phyloP scores from a whole-genome alignment of 2,888 invertebrate genomes.

The Selenia dentaria region DNA sequence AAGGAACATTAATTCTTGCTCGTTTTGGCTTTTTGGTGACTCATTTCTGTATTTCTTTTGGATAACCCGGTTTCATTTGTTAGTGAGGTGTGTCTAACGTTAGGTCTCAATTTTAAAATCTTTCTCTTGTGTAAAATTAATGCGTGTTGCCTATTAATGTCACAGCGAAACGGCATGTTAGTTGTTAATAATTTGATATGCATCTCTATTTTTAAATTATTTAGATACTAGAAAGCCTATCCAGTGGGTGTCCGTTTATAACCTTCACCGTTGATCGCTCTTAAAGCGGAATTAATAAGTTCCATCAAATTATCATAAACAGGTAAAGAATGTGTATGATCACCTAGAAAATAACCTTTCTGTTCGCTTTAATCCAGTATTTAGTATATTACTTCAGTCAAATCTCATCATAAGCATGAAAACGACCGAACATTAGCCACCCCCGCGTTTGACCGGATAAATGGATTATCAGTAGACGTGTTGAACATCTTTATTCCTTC shows the following conservation, averaged over 20 bases:
- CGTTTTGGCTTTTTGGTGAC: constrained; percentile 27
- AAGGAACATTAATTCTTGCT: constrained; percentile 26
- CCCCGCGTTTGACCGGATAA: no score
- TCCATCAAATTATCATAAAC: no score
- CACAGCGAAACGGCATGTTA: no score
- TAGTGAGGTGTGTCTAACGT: constrained; percentile 7
- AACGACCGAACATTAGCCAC: no score
- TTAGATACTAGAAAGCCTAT: constrained; percentile 15
- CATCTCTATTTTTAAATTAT: constrained; percentile 8
- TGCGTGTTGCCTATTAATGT: constrained; percentile 10
- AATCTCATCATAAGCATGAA: no score
- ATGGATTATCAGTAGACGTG: no score
- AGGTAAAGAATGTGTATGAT: no score
- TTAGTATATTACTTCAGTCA: no score
- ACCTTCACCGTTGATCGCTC: constrained; percentile 21
- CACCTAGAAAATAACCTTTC: no score
- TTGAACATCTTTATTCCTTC: no score
- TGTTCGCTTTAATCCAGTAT: no score
- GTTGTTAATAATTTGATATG: background rate
- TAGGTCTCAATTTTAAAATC: background rate
- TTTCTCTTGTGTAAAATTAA: constrained; percentile 2
- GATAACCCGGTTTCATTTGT: constrained; percentile 26
- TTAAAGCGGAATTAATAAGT: background rate
- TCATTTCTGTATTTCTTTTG: constrained; percentile 24
- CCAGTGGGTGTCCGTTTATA: constrained; percentile 36